Base-by-base conservation (phyloP, 1,140 invertebrate genomes). In the Drosophila ogumai region DNA sequence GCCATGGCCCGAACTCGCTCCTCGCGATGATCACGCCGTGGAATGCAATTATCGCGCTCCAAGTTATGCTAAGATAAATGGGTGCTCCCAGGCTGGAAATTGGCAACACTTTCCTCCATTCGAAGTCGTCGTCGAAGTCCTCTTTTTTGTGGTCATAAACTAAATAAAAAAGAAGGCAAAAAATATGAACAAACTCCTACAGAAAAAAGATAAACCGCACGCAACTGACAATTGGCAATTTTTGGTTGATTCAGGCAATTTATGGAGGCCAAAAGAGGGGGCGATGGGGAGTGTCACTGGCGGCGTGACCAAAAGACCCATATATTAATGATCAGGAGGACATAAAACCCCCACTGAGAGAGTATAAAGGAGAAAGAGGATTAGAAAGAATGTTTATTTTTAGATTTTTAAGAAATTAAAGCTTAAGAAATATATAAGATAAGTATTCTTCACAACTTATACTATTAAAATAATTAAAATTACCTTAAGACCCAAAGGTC, bases 21-120 rank as follows among this genome's bases (percentile, higher is more conserved):
- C 47, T 28, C 28, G 15, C 17, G 47, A 40, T 64, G 61, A 55
- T 56, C 38, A 15, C 36, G 44, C 60, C 80, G 56, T 73, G 75
- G 81, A 78, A 90, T 85, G 85, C 85, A 90, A 90, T 90, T 90
- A 90, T 90, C 85, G 78, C 86, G 67, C 78, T 88, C 64, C 84
- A 87, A 87, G 76, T 87, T 87, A 87, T 87, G 85, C 84, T 78
- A 84, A 88, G 84, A 88, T 88, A 90, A 88, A 88, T 84, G 80
- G 81, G 25, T 55, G 52, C 72, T 43, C 31, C 71, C 58, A 13
- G 61, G 38, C 32, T 54, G 68, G 66, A 75, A 86, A 86, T 86
- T 87, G 82, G 82, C 82, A 63, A 86, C 82, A 86, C 82, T 85
- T 86, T 85, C 81, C 66, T 85, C 67, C 63, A 79, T 58, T 32